Percentiles rank a stretch among this genome's conserved stretches.
phyloP scores from a whole-genome alignment of 2,113 vertebrate genomes.

The Halcyon senegalensis region DNA sequence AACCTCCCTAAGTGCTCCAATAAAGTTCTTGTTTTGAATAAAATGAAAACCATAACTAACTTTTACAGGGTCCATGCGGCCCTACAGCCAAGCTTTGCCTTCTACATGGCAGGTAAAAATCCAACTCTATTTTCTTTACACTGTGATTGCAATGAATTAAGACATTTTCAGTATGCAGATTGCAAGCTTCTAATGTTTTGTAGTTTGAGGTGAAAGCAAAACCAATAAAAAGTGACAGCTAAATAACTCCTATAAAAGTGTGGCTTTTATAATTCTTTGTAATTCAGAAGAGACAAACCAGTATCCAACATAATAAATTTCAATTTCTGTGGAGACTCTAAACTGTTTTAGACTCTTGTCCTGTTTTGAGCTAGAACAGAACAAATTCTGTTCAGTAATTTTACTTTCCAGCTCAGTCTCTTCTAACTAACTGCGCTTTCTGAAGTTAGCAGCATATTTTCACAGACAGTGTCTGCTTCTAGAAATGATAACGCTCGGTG shows the following conservation, averaged over 20 bases:
- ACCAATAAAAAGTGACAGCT: background rate
- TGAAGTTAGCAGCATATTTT: background rate
- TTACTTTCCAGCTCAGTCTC: background rate
- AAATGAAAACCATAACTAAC: background rate
- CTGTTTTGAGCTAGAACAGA: background rate
- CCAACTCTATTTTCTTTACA: background rate
- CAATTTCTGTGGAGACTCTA: background rate
- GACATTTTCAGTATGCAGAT: background rate
- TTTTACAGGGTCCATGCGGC: background rate
- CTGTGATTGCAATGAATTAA: background rate
- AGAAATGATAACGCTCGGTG: background rate
- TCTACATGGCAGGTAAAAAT: background rate
- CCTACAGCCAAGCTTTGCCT: background rate
- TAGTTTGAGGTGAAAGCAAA: background rate
- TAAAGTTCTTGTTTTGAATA: background rate
- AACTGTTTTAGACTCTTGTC: background rate
- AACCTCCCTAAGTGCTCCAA: background rate
- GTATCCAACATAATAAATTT: background rate
- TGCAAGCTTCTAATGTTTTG: background rate
- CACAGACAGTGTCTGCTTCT: background rate
- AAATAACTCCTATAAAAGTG: background rate
- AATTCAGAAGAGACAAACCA: background rate
- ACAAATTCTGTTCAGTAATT: background rate
- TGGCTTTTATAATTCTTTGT: background rate
- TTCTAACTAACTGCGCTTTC: background rate